A percentile compares a stretch with the other conserved stretches of the same genome.
These are phyloP conservation scores for Benitochromis conjunctus DNA, from an alignment of 2,113 vertebrate species.

Conservation along the genomic window DNA sequence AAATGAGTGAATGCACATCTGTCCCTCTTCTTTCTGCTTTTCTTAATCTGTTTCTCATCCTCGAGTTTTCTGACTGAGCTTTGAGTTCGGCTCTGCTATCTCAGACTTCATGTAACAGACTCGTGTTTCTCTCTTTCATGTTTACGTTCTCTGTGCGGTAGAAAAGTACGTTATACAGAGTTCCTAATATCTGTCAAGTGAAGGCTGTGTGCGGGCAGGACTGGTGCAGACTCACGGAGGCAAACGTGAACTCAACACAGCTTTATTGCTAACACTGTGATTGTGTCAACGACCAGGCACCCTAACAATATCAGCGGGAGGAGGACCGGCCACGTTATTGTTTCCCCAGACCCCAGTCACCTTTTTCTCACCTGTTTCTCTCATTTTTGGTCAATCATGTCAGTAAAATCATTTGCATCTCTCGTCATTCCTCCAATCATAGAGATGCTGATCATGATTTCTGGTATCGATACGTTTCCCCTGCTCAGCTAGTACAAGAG, in stretches of 20 bases:
- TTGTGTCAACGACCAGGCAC: too few relatives aligned
- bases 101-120: neutral
- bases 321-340: fast-evolving
- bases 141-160: neutral
- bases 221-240: too few relatives aligned
- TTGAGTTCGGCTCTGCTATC: neutral
- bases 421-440: neutral
- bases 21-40: neutral
- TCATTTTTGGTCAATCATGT: neutral
- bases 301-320: neutral
- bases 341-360: neutral
- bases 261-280: too few relatives aligned
- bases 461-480: neutral
- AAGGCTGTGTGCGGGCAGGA: too few relatives aligned
- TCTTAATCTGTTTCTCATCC: neutral
- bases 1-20: neutral
- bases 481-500: neutral
- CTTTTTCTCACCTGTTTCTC: neutral
- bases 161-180: neutral
- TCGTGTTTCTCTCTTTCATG: neutral
- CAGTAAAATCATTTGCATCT: neutral
- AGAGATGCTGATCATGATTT: neutral
- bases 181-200: neutral
- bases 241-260: too few relatives aligned
- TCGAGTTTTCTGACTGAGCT: neutral